These are phyloP conservation scores for Tringa solitaria DNA, from an alignment of 2,113 vertebrate species.

Conservation along the genomic window DNA sequence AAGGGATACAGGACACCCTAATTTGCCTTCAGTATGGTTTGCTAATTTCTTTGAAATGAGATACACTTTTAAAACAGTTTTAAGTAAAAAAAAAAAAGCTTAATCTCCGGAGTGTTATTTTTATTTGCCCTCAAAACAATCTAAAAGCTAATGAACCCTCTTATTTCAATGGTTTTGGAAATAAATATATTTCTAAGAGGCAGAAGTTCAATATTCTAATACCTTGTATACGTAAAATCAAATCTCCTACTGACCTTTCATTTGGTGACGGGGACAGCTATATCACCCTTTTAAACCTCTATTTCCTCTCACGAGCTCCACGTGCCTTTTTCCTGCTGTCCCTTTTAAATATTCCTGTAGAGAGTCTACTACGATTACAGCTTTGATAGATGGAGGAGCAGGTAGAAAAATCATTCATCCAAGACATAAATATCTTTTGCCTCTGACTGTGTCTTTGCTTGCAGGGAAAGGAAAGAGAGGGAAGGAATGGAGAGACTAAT, in stretches of 20 bases:
- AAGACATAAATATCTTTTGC: not conserved
- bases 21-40: constrained; percentile 36
- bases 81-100: constrained; percentile 59
- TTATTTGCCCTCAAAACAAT: constrained; percentile 57
- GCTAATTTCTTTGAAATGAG: constrained; percentile 58
- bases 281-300: not conserved
- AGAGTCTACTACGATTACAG: constrained; percentile 26
- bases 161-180: constrained; percentile 62
- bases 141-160: constrained; percentile 58
- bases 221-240: constrained; percentile 11
- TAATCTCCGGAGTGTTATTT: constrained; percentile 49
- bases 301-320: not conserved
- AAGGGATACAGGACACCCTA: constrained; percentile 8
- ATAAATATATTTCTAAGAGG: constrained; percentile 61
- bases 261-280: not conserved
- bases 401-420: not conserved
- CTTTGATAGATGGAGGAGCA: not conserved
- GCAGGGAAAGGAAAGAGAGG: not conserved
- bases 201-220: constrained; percentile 30
- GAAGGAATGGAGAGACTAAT: not conserved
- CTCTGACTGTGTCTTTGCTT: not conserved
- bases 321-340: not conserved
- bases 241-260: constrained; percentile 29
- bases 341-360: not conserved
- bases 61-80: constrained; percentile 34